These are phyloP conservation scores for Hyposoter dolosus DNA, from an alignment of 2,888 invertebrate genomes.

Conservation along the genomic window DNA sequence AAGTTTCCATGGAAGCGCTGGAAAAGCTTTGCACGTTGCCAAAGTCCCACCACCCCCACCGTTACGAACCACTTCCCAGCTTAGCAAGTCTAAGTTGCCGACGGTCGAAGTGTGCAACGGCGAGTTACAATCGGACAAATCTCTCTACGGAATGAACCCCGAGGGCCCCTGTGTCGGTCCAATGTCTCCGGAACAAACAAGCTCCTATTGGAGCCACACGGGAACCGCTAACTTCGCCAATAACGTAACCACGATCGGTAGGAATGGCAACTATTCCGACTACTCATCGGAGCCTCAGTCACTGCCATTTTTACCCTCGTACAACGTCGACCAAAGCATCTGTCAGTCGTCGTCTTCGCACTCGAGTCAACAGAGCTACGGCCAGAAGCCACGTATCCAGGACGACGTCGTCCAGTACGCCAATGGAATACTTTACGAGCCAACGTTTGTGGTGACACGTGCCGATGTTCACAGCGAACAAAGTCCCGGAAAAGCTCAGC, in stretches of 20 bases:
- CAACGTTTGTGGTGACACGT: constrained; percentile 89
- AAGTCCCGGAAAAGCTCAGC: constrained; percentile 87
- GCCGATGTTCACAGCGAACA: constrained; percentile 95
- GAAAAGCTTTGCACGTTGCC: constrained; percentile 92
- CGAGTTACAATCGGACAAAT: constrained; percentile 77
- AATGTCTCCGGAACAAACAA: constrained; percentile 85
- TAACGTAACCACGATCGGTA: constrained; percentile 66
- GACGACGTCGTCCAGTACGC: constrained; percentile 85
- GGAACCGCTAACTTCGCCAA: constrained; percentile 73
- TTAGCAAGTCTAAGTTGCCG: constrained; percentile 89
- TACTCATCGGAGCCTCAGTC: constrained; percentile 87
- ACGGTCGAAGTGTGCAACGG: constrained; percentile 86
- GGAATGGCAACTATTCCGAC: constrained; percentile 78
- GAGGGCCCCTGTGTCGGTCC: constrained; percentile 77
- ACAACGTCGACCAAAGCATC: constrained; percentile 83
- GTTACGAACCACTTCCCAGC: constrained; percentile 93
- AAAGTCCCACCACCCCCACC: constrained; percentile 95
- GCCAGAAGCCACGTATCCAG: constrained; percentile 79
- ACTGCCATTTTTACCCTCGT: constrained; percentile 87
- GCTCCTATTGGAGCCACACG: constrained; percentile 80
- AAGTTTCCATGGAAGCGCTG: constrained; percentile 94
- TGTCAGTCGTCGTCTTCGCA: constrained; percentile 62
- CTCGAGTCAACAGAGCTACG: constrained; percentile 73
- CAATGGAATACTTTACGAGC: constrained; percentile 84
- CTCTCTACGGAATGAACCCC: constrained; percentile 67